These are phyloP conservation scores for Caenorhabditis sp. DNA, from an alignment of 2,888 invertebrate genomes.

Conservation along the genomic window DNA sequence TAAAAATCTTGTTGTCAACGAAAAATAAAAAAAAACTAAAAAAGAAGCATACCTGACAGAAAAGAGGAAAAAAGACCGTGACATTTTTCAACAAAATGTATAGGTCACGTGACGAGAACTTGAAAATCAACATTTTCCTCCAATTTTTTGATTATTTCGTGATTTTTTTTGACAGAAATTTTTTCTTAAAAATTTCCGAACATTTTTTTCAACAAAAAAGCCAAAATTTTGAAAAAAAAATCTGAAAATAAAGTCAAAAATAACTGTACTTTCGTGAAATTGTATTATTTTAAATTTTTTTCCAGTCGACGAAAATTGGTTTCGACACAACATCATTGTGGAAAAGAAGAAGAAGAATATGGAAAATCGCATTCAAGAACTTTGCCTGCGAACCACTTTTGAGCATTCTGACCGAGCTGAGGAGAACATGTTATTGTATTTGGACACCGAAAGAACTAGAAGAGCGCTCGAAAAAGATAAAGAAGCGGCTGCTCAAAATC, in stretches of 20 bases:
- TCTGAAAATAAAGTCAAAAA: background rate
- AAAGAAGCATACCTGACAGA: background rate
- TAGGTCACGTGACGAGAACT: too few relatives aligned
- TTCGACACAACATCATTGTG: constrained; percentile 17
- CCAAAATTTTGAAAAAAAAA: background rate
- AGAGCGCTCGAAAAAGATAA: constrained; percentile 43
- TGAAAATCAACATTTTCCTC: too few relatives aligned
- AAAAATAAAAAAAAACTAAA: background rate
- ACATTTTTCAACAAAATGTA: too few relatives aligned
- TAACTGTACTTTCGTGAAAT: background rate
- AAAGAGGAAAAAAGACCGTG: too few relatives aligned
- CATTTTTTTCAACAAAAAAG: too few relatives aligned
- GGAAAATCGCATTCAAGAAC: constrained; percentile 17
- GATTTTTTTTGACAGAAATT: too few relatives aligned
- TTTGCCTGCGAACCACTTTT: constrained; percentile 29
- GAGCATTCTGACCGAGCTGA: constrained; percentile 21
- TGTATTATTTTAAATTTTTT: constrained; percentile 3
- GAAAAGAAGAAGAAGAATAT: background rate
- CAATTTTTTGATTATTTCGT: too few relatives aligned
- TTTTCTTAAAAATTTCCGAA: too few relatives aligned
- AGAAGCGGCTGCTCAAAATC: constrained; percentile 7
- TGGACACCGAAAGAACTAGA: constrained; percentile 45
- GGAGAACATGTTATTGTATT: constrained; percentile 34
- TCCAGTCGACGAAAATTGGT: constrained; percentile 36
- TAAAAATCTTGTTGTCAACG: background rate